phyloP scores from a whole-genome alignment of 2,797 vertebrate species.

The Pseudochaenichthys georgianus region DNA sequence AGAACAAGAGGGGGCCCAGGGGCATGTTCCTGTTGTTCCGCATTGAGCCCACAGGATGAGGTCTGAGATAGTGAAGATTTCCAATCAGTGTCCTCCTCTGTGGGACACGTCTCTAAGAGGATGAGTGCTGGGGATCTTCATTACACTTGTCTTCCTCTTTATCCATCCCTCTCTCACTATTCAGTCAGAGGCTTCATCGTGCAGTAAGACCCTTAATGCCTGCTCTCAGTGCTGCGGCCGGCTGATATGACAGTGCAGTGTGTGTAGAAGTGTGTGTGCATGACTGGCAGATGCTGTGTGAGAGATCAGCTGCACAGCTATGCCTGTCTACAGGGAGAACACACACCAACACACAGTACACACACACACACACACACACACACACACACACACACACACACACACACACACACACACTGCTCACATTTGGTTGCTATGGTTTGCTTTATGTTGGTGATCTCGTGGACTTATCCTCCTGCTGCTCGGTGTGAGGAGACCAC shows the following conservation, averaged over 20 bases:
- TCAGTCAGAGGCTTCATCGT: slow-evolving; percentile 32
- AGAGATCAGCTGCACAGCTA: slow-evolving; percentile 47
- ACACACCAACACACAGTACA: neutral
- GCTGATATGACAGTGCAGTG: slow-evolving; percentile 32
- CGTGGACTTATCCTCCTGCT: slow-evolving; percentile 47
- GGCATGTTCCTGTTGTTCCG: neutral
- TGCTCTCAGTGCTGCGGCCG: slow-evolving; percentile 11
- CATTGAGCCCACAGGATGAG: slow-evolving; percentile 22
- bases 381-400: neutral
- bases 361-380: too few species aligned
- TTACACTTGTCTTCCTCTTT: slow-evolving; percentile 24
- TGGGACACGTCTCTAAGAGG: slow-evolving; percentile 38
- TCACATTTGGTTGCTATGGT: slow-evolving; percentile 23
- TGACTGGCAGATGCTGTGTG: slow-evolving; percentile 42
- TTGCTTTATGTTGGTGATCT: slow-evolving; percentile 53
- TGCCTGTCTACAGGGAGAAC: slow-evolving; percentile 29
- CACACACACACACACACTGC: neutral
- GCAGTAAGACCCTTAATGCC: slow-evolving; percentile 51
- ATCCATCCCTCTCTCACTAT: slow-evolving; percentile 18
- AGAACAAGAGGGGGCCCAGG: neutral
- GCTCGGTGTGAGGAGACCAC: slow-evolving; percentile 23
- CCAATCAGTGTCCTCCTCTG: slow-evolving; percentile 34
- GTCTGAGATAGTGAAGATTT: slow-evolving; percentile 37
- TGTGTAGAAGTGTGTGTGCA: slow-evolving; percentile 14
- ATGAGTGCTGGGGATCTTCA: slow-evolving; percentile 36